Evolutionary conservation across 2,113 vertebrate species (phyloP).

Genomic region (Brienomyrus brachyistius): DNA sequence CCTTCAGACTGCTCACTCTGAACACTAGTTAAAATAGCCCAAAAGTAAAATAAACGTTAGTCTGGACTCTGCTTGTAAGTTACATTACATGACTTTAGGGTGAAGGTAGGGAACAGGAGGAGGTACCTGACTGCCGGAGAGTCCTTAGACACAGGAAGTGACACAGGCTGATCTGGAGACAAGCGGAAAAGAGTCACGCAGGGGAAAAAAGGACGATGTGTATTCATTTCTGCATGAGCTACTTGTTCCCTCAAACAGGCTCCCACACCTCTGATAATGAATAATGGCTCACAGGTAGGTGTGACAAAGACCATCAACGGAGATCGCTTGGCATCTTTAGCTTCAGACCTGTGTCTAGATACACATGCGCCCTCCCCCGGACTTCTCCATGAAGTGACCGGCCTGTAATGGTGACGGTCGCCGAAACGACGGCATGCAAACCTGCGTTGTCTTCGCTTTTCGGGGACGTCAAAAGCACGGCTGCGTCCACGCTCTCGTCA

Average conservation of each 20-base stretch:
- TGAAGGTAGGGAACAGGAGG: not conserved
- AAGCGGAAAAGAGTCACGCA: not conserved
- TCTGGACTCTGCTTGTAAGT: not conserved
- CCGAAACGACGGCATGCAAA: not conserved
- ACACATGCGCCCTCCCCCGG: not conserved
- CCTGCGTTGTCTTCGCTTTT: slow-evolving; percentile 33
- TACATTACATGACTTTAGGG: not conserved
- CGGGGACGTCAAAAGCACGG: not conserved
- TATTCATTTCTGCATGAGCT: not conserved
- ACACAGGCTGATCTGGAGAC: slow-evolving; percentile 5
- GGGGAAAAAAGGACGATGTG: not conserved
- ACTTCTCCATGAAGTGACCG: not conserved
- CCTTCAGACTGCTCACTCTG: not conserved
- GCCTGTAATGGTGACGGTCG: not conserved
- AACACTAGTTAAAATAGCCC: not conserved
- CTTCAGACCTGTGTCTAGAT: not conserved
- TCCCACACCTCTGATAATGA: not conserved
- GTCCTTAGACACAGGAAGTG: not conserved
- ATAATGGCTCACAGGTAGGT: not conserved
- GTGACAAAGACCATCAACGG: not conserved
- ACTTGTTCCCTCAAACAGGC: not conserved
- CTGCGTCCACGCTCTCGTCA: slow-evolving; percentile 29
- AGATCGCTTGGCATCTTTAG: not conserved
- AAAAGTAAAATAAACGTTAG: not conserved
- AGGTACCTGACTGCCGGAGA: slow-evolving; percentile 17